Evolutionary conservation across 2,113 vertebrate species (phyloP), one percentile per base, ranked within the genome.

Genomic region (Anhinga rufa): DNA sequence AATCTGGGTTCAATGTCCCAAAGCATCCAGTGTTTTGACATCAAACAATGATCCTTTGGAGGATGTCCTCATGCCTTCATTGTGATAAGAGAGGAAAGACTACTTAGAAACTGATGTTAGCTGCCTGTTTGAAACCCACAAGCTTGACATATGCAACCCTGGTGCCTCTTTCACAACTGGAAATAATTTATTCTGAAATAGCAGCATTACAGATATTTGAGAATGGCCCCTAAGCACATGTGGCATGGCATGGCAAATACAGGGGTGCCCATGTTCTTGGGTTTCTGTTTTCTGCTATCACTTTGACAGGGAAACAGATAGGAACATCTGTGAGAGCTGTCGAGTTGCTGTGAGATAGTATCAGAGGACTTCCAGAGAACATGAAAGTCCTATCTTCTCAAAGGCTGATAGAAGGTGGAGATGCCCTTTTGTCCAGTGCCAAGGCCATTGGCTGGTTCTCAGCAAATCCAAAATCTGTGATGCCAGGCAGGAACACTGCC

Each of bases 271-370:
- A 5, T 2, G 11, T 16, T 82, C 57, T 46, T 70, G 52, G 8
- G 22, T 14, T 70, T 88, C 52, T 46, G 11, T 31, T 42, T 54
- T 55, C 52, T 82, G 22, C 38, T 82, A 8, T n/a, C 42, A 71
- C 42, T n/a, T 38, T 0, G 0, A 12, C 60, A 79, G 29, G 13
- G 32, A 26, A 85, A 55, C 14, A 61, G 32, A 38, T 52, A 26
- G 42, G 54, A 75, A 79, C 31, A 25, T 28, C 57, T 76, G 14
- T 57, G 29, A 83, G 52, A 76, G 62, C 51, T 57, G n/a, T n/a
- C 24, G 15, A 54, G 28, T 17, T 64, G 17, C 49, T 51, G 29
- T 74, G 62, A 62, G 57, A 42, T 7, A 66, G 42, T 52, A 57
- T 26, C 17, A 55, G 61, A 66, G 71, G 58, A 70, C 48, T 75